Evolutionary conservation across 2,888 invertebrate species (phyloP).

Genomic region (Druceiella hillmani): DNA sequence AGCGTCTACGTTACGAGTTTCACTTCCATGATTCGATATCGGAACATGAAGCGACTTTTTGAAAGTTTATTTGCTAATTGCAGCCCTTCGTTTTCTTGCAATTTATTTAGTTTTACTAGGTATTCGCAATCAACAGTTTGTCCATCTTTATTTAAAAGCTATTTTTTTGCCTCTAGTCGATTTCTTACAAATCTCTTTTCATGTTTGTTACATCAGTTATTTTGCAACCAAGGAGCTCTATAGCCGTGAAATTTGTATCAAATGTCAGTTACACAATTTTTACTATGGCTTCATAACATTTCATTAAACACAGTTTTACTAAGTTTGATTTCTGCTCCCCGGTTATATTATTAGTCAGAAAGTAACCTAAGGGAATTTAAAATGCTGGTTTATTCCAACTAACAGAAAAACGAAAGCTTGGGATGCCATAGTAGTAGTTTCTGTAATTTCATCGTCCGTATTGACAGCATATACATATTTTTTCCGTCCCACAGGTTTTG

Average conservation of each 20-base stretch:
- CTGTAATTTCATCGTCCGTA: slow-evolving; percentile 13
- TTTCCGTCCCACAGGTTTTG: slow-evolving; percentile 18
- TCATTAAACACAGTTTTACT: slow-evolving; percentile 15
- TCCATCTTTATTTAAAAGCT: too few species aligned
- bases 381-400: slow-evolving; percentile 16
- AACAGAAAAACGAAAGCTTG: slow-evolving; percentile 18
- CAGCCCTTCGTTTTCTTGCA: slow-evolving; percentile 13
- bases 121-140: slow-evolving; percentile 8
- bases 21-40: slow-evolving; percentile 19
- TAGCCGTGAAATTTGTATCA: slow-evolving; percentile 5
- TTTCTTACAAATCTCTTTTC: slow-evolving; percentile 6
- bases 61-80: slow-evolving; percentile 19
- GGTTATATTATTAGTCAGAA: slow-evolving; percentile 13
- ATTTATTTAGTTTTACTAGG: slow-evolving; percentile 13
- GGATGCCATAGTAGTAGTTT: slow-evolving; percentile 13
- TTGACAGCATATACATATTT: slow-evolving; percentile 18
- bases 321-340: slow-evolving; percentile 13
- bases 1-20: slow-evolving; percentile 15
- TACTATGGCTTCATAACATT: slow-evolving; percentile 13
- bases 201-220: neutral
- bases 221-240: slow-evolving; percentile 6
- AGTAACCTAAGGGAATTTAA: slow-evolving; percentile 18
- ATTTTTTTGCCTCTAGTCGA: neutral
- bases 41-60: slow-evolving; percentile 14
- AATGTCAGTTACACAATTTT: slow-evolving; percentile 1